Percentiles rank a stretch among this genome's conserved stretches.
These are phyloP conservation scores for Lytechinus pictus DNA, from an alignment of 35 echinoderm and acorn worm species.

Conservation along the genomic window DNA sequence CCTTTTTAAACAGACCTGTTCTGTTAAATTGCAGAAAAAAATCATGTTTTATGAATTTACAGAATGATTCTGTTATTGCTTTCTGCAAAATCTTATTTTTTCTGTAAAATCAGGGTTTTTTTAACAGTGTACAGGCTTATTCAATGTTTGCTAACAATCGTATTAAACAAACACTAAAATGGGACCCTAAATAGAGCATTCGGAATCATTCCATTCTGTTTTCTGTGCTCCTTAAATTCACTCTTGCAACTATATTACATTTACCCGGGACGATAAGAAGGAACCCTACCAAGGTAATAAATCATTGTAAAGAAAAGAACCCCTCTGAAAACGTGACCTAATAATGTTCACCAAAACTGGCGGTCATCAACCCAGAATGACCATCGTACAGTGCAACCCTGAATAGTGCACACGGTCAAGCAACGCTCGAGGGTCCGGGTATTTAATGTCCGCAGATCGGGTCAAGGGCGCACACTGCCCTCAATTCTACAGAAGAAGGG, in stretches of 20 bases:
- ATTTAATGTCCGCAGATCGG: constrained; percentile 9
- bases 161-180: no score
- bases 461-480: constrained; percentile 30
- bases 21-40: no score
- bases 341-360: neutral
- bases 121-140: no score
- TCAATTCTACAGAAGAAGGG: neutral
- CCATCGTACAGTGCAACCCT: neutral
- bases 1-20: no score
- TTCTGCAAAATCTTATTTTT: no score
- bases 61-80: no score
- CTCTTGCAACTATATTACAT: neutral
- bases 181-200: no score
- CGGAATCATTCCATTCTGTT: no score
- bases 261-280: neutral
- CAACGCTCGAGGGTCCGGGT: constrained; percentile 1
- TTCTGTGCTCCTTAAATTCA: no score
- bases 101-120: no score
- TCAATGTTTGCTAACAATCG: no score
- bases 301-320: neutral
- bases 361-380: constrained; percentile 19
- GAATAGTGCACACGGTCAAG: constrained; percentile 37
- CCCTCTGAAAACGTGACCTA: neutral
- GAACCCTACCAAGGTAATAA: neutral
- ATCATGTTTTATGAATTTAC: no score